Base-by-base conservation (phyloP, 2,888 invertebrate species). In the Lepetodrilus schrolli region DNA sequence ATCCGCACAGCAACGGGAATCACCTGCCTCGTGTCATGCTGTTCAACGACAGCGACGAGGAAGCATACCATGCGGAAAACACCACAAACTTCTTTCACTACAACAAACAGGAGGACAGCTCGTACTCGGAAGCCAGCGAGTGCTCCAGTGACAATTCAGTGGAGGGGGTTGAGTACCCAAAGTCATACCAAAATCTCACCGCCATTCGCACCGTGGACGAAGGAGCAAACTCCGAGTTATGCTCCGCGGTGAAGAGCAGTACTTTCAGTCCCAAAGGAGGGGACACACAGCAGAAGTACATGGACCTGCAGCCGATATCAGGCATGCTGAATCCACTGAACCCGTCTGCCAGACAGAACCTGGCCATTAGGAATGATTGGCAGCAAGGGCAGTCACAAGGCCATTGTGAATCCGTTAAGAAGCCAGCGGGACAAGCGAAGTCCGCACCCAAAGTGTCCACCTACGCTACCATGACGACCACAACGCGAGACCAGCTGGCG, bases 291-390 rank as follows among this genome's bases (percentile, higher is more conserved):
- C 83, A 86, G 30, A 83, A 94, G 83, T 95, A 94, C 90, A 93
- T 94, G 48, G 94, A 93, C 87, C 91, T 95, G 85, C 95, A 95
- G 87, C 93, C 94, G 0, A 94, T 94, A 85, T 93, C 94, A 4
- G 94, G 93, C 80, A 90, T 94, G 73, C 90, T 94, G 58, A 86
- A 80, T 68, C 84, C 84, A 20, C 79, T 82, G 8, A 58, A 58
- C 34, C 17, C 58, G 17, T 58, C 58, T 30, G 17, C 26, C 5
- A 58, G n/a, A 26, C 23, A n/a, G 13, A 51, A 21, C 30, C 17
- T 58, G 17, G n/a, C 26, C 26, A 58, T 17, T n/a, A 30, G 30
- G 34, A 30, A 17, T 58, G 17, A 58, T 30, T 58, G 58, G 58
- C 43, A 43, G 13, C n/a, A n/a, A n/a, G 23, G 66, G 13, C 66